A percentile compares a stretch with the other conserved stretches of the same genome.
These are phyloP conservation scores for Myrmecophaga tridactyla DNA, from an alignment of 2,113 vertebrate genomes.

Conservation along the genomic window DNA sequence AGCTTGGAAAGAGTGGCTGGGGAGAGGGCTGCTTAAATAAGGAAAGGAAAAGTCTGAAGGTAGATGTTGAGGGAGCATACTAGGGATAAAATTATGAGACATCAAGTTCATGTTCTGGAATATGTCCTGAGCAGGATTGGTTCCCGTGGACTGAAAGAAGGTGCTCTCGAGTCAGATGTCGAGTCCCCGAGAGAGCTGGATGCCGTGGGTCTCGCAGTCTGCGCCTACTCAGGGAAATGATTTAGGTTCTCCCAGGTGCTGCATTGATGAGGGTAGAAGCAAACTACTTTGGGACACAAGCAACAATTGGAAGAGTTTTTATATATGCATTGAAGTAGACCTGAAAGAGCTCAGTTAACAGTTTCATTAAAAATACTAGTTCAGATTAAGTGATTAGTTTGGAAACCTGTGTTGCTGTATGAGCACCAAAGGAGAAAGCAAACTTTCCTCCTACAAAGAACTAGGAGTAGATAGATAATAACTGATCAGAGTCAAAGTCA, in stretches of 20 bases:
- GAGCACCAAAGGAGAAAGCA: not conserved
- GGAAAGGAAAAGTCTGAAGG: not conserved
- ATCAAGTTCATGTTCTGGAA: not conserved
- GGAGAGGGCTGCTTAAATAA: not conserved
- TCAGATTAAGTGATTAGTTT: conserved; percentile 29
- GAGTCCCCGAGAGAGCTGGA: not conserved
- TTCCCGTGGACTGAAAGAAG: not conserved
- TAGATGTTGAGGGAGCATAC: not conserved
- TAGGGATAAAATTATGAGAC: not conserved
- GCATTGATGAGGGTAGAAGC: not conserved
- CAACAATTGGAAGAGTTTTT: conserved; percentile 14
- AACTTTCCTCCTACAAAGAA: not conserved
- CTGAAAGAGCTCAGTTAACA: not conserved
- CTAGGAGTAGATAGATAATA: not conserved
- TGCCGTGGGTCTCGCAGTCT: not conserved
- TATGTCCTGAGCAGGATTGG: not conserved
- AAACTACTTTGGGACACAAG: conserved; percentile 13
- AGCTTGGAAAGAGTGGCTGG: not conserved
- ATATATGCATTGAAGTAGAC: not conserved
- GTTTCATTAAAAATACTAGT: conserved; percentile 41
- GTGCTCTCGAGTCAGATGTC: not conserved
- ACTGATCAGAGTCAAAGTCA: not conserved
- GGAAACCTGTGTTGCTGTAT: not conserved
- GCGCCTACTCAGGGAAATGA: conserved; percentile 67
- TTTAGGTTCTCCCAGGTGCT: conserved; percentile 61